Percentiles rank a stretch among this genome's conserved stretches.
phyloP scores from a whole-genome alignment of 2,113 vertebrate species.

The Scortum barcoo region DNA sequence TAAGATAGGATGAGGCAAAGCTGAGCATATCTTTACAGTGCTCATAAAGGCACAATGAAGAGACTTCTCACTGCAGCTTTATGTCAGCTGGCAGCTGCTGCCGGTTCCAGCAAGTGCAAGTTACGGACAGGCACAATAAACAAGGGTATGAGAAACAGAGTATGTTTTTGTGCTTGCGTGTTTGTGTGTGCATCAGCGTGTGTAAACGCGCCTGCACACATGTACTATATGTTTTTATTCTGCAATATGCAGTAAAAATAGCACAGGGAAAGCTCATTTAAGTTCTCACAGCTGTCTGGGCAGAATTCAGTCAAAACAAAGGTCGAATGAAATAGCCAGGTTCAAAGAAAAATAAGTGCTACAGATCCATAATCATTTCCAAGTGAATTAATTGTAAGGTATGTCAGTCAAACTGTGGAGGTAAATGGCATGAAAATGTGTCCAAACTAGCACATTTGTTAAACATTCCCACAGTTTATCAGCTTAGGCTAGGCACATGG shows the following conservation, averaged over 20 bases:
- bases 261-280: background rate
- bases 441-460: conserved; percentile 47
- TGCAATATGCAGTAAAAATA: background rate
- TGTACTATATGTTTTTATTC: background rate
- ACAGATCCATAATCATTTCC: conserved; percentile 9
- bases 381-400: conserved; percentile 5
- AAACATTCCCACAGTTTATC: conserved; percentile 45
- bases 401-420: conserved; percentile 37
- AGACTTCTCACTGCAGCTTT: conserved; percentile 74
- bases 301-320: conserved; percentile 25
- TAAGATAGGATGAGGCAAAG: conserved; percentile 63
- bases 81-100: conserved; percentile 80
- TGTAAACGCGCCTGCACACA: conserved; percentile 3
- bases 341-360: conserved; percentile 20
- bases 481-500: conserved; percentile 27
- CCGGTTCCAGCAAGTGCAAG: conserved; percentile 76
- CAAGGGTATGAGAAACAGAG: conserved; percentile 67
- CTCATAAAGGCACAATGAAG: conserved; percentile 77
- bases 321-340: background rate
- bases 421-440: conserved; percentile 49
- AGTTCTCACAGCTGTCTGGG: conserved; percentile 4
- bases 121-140: conserved; percentile 77
- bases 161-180: conserved; percentile 51
- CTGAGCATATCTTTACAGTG: conserved; percentile 72
- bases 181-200: conserved; percentile 8